Evolutionary conservation across 1,140 invertebrate genomes (phyloP).

Genomic region (Argopecten irradians): DNA sequence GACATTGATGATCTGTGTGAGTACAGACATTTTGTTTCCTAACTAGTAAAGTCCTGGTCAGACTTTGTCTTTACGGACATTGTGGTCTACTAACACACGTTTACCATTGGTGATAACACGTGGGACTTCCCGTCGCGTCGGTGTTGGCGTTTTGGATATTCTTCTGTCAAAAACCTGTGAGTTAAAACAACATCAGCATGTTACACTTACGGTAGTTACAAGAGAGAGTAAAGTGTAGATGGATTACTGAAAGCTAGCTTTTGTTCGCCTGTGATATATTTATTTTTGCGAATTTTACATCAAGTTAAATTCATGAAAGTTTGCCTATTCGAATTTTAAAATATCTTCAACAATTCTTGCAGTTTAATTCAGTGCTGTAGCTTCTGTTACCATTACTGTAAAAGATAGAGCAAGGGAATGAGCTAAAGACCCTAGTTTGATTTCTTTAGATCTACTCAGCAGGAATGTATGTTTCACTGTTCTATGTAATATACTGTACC

Average conservation of each 20-base stretch:
- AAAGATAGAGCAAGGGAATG: too few relatives aligned
- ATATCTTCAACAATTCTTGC: too few relatives aligned
- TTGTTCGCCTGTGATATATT: background rate
- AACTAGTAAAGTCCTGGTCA: slow-evolving; percentile 37
- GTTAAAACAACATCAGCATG: background rate
- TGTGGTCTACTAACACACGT: slow-evolving; percentile 56
- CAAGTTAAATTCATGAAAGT: too few relatives aligned
- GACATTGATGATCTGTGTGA: slow-evolving; percentile 1
- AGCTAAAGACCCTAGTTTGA: too few relatives aligned
- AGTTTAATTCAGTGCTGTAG: too few relatives aligned
- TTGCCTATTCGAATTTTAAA: too few relatives aligned
- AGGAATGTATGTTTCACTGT: too few relatives aligned
- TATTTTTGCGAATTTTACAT: background rate
- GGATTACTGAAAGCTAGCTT: background rate
- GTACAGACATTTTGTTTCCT: background rate
- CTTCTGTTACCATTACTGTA: too few relatives aligned
- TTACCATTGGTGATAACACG: slow-evolving; percentile 62
- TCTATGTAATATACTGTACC: too few relatives aligned
- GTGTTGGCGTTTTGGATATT: slow-evolving; percentile 61
- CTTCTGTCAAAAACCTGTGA: slow-evolving; percentile 52
- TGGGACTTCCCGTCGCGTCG: slow-evolving; percentile 59
- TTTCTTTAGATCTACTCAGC: background rate
- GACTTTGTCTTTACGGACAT: slow-evolving; percentile 59
- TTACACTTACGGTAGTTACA: background rate
- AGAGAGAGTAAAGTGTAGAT: background rate